Percentiles rank a stretch among this genome's conserved stretches.
phyloP scores from a whole-genome alignment of 2,113 vertebrate genomes.

The Apteryx mantelli region DNA sequence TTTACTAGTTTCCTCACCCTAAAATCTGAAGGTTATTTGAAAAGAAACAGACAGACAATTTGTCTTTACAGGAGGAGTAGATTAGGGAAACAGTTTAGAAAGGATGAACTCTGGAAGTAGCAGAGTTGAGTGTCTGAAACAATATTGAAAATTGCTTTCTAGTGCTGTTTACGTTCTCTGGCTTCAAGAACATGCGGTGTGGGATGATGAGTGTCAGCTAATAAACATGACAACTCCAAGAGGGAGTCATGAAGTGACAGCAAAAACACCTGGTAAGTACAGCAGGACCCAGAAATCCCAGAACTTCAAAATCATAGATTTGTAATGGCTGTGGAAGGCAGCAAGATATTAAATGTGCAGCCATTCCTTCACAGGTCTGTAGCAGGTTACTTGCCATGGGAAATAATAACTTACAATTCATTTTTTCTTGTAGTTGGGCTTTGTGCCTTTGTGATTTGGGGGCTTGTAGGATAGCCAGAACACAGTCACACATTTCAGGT shows the following conservation, averaged over 20 bases:
- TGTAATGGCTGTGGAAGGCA: background rate
- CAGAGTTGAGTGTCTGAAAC: conserved; percentile 8
- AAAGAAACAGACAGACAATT: conserved; percentile 46
- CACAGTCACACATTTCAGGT: background rate
- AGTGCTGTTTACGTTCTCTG: conserved; percentile 24
- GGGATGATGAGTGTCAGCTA: conserved; percentile 32
- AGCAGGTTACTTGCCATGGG: background rate
- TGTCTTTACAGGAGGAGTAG: conserved; percentile 43
- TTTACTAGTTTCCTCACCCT: conserved; percentile 28
- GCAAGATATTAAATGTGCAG: conserved; percentile 10
- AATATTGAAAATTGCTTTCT: conserved; percentile 47
- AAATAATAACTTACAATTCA: conserved; percentile 29
- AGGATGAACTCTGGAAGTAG: conserved; percentile 23
- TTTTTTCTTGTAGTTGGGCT: background rate
- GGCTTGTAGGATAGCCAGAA: background rate
- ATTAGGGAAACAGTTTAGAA: conserved; percentile 44
- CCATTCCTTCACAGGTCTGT: conserved; percentile 1
- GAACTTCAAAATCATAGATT: conserved; percentile 26
- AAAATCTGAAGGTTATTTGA: conserved; percentile 40
- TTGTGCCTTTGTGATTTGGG: background rate
- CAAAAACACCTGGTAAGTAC: conserved; percentile 20
- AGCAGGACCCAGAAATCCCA: conserved; percentile 19
- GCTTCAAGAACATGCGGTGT: conserved; percentile 3
- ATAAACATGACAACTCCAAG: conserved; percentile 48
- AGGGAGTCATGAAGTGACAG: conserved; percentile 8